Percentiles rank a stretch among this genome's conserved stretches.
phyloP scores from a whole-genome alignment of 2,113 vertebrate species.

The Trematocara zebra region DNA sequence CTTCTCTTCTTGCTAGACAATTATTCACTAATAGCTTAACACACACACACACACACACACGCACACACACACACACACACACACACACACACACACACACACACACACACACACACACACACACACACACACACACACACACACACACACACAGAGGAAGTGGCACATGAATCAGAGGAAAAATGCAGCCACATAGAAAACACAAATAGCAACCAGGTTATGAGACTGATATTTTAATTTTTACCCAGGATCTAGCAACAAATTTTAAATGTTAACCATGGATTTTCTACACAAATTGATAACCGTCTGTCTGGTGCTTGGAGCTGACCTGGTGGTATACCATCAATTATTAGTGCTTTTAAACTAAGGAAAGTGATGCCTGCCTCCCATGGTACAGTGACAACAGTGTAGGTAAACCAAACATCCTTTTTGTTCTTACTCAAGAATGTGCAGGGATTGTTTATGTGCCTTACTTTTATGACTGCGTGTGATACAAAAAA shows the following conservation, averaged over 20 bases:
- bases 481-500: neutral
- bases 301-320: neutral
- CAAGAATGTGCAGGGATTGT: neutral
- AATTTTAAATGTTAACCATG: neutral
- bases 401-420: neutral
- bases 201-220: neutral
- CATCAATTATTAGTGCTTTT: neutral
- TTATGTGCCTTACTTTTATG: neutral
- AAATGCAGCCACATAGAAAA: neutral
- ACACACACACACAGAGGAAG: neutral
- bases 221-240: neutral
- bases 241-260: neutral
- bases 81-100: rapidly evolving
- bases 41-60: neutral
- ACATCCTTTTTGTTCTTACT: neutral
- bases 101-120: neutral
- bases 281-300: neutral
- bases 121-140: too few species aligned
- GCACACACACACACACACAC: neutral
- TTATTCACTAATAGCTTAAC: neutral
- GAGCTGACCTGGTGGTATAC: neutral
- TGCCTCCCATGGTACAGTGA: neutral
- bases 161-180: neutral
- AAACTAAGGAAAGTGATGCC: neutral
- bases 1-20: neutral